Percentiles rank a stretch among this genome's conserved stretches.
Evolutionary conservation across 1,140 invertebrate genomes (phyloP).

Genomic region (Lepidurus couesii): DNA sequence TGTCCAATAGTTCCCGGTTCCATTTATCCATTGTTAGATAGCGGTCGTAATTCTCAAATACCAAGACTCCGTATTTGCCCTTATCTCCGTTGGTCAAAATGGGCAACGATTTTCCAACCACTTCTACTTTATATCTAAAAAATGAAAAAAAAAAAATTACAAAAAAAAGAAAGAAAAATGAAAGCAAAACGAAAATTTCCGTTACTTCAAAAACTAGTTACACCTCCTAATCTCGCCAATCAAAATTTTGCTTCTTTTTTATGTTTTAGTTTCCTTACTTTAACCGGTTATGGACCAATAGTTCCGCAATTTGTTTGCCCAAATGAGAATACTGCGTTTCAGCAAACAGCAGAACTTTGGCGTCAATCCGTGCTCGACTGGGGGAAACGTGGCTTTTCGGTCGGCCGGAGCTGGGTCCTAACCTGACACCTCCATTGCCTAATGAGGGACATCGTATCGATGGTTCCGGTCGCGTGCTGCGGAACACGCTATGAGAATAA

Average conservation of each 20-base stretch:
- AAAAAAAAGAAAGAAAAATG: neutral
- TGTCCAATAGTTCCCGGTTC: slow-evolving; percentile 92
- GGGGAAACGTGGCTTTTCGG: slow-evolving; percentile 61
- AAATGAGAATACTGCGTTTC: slow-evolving; percentile 86
- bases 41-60: slow-evolving; percentile 94
- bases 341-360: slow-evolving; percentile 89
- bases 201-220: too few species aligned
- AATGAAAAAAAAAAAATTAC: neutral
- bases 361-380: slow-evolving; percentile 74
- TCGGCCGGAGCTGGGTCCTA: slow-evolving; percentile 1
- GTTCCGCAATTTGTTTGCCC: slow-evolving; percentile 85
- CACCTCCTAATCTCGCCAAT: neutral
- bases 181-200: neutral
- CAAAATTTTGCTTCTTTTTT: neutral
- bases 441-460: slow-evolving; percentile 30
- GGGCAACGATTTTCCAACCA: slow-evolving; percentile 85
- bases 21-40: slow-evolving; percentile 95
- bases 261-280: slow-evolving; percentile 60
- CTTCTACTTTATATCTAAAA: slow-evolving; percentile 84
- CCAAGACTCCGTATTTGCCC: slow-evolving; percentile 88
- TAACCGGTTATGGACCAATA: slow-evolving; percentile 86
- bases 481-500: slow-evolving; percentile 25
- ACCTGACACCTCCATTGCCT: slow-evolving; percentile 20
- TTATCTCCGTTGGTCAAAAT: slow-evolving; percentile 88
- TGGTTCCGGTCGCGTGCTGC: slow-evolving; percentile 30